Base-by-base conservation (phyloP, 2,888 invertebrate species). In the Diloba caeruleocephala region DNA sequence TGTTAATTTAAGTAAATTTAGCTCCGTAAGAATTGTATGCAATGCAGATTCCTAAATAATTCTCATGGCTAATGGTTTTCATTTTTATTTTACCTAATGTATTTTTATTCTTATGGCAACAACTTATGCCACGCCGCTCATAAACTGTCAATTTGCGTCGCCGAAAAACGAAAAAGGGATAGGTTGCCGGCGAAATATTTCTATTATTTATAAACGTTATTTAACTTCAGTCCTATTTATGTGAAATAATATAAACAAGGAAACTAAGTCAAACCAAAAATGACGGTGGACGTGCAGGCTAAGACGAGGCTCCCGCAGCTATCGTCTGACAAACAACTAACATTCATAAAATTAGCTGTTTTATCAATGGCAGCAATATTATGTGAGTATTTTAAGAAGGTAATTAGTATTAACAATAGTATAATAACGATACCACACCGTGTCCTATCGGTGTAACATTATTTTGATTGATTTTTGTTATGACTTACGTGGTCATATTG, bases 281-380 rank as follows among this genome's bases (percentile, higher is more conserved):
- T 93, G 92, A 87, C 91, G 59, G 88, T 74, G 65, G 93, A 93
- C 57, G 82, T 84, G 39, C 88, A 87, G 73, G 71, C 70, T 58
- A 91, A 84, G 79, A 64, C 82, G 78, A 89, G 81, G 85, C 76
- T 90, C 60, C 84, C 85, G 59, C 87, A 90, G 70, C 84, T 92
- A 29, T 85, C 93, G 49, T 90, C 93, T 49, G 93, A 92, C 77
- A 94, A 94, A 85, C 93, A 94, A 80, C 89, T 93, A 74, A 94
- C 93, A 61, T 93, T 94, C 70, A 85, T 94, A 80, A 94, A 98
- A 85, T 92, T 99, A 79, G 96, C 97, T 69, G 97, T 99, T 84
- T 94, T 99, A 72, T 96, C 98, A 42, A 95, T 98, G 86, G 98
- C 98, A 75, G 97, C 98, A 48, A 96, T 99, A 83, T 94, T 99